phyloP scores from a whole-genome alignment of 1,140 invertebrate species.

The Nasonia vitripennis region DNA sequence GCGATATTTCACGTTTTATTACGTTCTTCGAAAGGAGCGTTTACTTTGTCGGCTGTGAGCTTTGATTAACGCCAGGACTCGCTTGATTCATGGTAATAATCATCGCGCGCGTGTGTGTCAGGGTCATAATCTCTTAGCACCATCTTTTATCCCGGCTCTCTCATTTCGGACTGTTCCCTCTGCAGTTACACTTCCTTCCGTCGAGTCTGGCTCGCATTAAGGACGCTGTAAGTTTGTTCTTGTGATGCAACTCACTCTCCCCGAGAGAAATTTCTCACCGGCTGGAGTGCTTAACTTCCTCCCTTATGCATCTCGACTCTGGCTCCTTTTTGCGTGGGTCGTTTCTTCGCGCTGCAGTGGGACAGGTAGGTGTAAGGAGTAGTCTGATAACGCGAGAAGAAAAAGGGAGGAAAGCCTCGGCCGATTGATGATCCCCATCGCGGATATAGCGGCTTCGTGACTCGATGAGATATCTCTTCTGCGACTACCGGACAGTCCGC shows the following conservation, averaged over 20 bases:
- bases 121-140: not conserved
- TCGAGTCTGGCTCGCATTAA: not conserved
- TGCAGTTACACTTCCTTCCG: not conserved
- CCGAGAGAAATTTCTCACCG: not conserved
- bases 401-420: slow-evolving; percentile 32
- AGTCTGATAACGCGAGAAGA: too few species aligned
- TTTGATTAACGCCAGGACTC: too few species aligned
- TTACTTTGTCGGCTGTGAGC: not conserved
- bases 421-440: slow-evolving; percentile 55
- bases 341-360: not conserved
- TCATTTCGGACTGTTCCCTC: too few species aligned
- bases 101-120: not conserved
- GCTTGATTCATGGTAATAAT: not conserved
- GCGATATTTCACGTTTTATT: too few species aligned
- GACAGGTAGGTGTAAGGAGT: too few species aligned
- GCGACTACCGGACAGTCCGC: too few species aligned
- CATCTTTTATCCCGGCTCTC: not conserved
- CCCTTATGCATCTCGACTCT: not conserved
- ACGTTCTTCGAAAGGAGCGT: not conserved
- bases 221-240: not conserved
- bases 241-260: not conserved
- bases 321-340: not conserved
- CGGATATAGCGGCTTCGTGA: slow-evolving; percentile 51
- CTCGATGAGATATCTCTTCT: slow-evolving; percentile 47
- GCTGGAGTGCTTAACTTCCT: not conserved